Evolutionary conservation across 2,113 vertebrate genomes (phyloP).

Genomic region (Hemiscyllium ocellatum): DNA sequence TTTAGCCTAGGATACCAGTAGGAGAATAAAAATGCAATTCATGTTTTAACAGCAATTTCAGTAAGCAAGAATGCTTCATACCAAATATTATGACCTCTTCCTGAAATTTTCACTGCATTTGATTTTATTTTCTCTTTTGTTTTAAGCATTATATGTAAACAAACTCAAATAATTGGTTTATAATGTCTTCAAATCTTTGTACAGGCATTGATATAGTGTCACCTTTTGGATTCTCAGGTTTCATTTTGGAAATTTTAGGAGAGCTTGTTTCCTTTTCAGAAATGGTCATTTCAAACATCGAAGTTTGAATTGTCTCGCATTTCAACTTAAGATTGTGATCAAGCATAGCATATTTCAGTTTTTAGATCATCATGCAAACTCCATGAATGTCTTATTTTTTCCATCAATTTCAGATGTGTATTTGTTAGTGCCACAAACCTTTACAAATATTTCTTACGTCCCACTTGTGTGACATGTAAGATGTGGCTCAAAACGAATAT

Average conservation of each 20-base stretch:
- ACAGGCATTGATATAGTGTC: too few species aligned
- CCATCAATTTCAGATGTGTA: background rate
- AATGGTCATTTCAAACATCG: background rate
- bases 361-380: background rate
- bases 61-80: background rate
- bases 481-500: background rate
- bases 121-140: background rate
- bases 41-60: background rate
- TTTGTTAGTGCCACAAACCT: background rate
- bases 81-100: background rate
- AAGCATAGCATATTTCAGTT: background rate
- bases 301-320: too few species aligned
- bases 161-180: background rate
- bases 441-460: background rate
- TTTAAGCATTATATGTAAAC: background rate
- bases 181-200: background rate
- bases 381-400: background rate
- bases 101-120: background rate
- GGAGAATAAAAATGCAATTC: background rate
- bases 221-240: background rate
- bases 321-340: background rate
- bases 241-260: background rate
- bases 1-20: background rate
- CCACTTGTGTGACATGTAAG: background rate
- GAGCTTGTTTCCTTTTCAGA: background rate